These are phyloP conservation scores for Onychorhynchus coronatus DNA, from an alignment of 2,113 vertebrate genomes.

Conservation along the genomic window DNA sequence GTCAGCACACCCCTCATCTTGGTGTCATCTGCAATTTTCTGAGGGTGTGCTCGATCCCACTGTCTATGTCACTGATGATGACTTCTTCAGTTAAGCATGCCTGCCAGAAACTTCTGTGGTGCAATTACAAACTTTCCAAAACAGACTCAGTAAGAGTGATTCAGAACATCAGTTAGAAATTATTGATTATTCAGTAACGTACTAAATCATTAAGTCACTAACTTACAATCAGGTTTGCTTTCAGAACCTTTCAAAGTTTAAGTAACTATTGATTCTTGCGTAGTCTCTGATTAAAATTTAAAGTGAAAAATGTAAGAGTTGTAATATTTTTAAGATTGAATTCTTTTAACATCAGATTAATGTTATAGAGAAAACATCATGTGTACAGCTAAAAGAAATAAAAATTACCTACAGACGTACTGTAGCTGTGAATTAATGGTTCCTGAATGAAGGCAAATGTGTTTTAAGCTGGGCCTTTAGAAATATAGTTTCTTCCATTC, in stretches of 20 bases:
- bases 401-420: neutral
- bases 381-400: neutral
- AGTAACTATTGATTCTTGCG: constrained; percentile 1
- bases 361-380: neutral
- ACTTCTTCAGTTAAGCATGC: neutral
- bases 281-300: neutral
- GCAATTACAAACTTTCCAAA: neutral
- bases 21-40: neutral
- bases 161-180: neutral
- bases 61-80: neutral
- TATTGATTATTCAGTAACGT: neutral
- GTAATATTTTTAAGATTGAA: neutral
- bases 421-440: neutral
- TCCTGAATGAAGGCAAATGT: neutral
- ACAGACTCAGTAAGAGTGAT: neutral
- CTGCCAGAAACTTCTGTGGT: neutral
- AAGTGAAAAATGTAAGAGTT: neutral
- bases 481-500: neutral
- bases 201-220: constrained; percentile 11
- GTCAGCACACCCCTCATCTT: fast-evolving
- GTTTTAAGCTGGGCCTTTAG: neutral
- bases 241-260: neutral
- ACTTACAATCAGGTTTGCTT: neutral
- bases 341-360: neutral
- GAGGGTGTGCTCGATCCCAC: fast-evolving